phyloP scores from a whole-genome alignment of 2,888 invertebrate species.

The Xestia rhomboidea region DNA sequence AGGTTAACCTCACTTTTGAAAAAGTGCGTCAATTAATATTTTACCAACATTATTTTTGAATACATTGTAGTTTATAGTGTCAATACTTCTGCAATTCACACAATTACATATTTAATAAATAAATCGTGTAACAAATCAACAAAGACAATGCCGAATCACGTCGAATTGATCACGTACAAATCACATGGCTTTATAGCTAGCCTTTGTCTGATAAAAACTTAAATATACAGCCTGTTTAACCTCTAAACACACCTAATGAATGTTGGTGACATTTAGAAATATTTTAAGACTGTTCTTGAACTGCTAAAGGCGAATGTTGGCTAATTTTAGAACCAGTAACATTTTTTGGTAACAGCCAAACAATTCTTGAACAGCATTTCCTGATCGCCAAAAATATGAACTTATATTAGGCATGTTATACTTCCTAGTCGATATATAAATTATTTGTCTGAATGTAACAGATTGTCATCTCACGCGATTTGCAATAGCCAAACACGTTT shows the following conservation, averaged over 20 bases:
- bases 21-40: neutral
- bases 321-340: slow-evolving; percentile 41
- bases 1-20: neutral
- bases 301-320: slow-evolving; percentile 25
- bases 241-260: slow-evolving; percentile 57
- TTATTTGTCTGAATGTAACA: slow-evolving; percentile 21
- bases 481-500: slow-evolving; percentile 38
- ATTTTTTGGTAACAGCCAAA: slow-evolving; percentile 15
- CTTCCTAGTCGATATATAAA: slow-evolving; percentile 42
- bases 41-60: neutral
- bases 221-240: slow-evolving; percentile 35
- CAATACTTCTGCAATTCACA: neutral
- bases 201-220: slow-evolving; percentile 53
- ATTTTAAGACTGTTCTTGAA: slow-evolving; percentile 59
- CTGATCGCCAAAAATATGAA: slow-evolving; percentile 42
- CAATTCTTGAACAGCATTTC: slow-evolving; percentile 33
- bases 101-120: slow-evolving; percentile 5
- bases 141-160: slow-evolving; percentile 40
- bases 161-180: slow-evolving; percentile 56
- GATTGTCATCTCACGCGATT: slow-evolving; percentile 13
- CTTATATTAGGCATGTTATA: slow-evolving; percentile 15
- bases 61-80: too few species aligned
- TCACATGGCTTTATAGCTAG: slow-evolving; percentile 50
- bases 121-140: slow-evolving; percentile 36
- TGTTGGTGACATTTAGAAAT: slow-evolving; percentile 61